Conservation (phyloP, 2,797 vertebrate species). For the Pseudotriccus pelzelni region DNA sequence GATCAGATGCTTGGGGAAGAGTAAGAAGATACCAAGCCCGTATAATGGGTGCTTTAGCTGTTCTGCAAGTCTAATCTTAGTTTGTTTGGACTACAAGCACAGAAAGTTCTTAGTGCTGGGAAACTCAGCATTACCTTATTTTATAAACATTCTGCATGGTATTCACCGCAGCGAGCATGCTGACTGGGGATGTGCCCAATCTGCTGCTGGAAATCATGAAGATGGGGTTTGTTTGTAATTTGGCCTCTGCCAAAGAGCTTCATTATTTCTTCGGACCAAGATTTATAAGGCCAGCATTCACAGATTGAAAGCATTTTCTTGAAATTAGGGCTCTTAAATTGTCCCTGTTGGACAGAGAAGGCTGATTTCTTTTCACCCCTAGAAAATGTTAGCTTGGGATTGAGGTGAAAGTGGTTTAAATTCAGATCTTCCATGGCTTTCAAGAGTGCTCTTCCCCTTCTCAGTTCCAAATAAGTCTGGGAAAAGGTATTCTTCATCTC, state of each 20-base stretch:
- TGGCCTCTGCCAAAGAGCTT: background rate
- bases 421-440: background rate
- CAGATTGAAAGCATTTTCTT: background rate
- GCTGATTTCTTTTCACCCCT: background rate
- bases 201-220: background rate
- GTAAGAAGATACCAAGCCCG: background rate
- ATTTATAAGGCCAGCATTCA: background rate
- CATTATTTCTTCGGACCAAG: background rate
- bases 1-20: background rate
- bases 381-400: background rate
- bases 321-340: constrained; percentile 4
- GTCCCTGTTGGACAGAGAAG: background rate
- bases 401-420: background rate
- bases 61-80: constrained; percentile 45
- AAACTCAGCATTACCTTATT: constrained; percentile 15
- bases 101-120: background rate
- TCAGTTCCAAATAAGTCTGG: background rate
- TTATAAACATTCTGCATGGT: background rate
- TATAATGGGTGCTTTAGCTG: background rate
- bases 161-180: background rate
- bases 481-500: background rate
- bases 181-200: constrained; percentile 14
- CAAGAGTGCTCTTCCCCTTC: background rate
- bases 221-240: constrained; percentile 27
- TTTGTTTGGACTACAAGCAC: constrained; percentile 21